These are phyloP conservation scores for Pristionchus maxplancki DNA, from an alignment of 2,888 invertebrate species.

Conservation along the genomic window DNA sequence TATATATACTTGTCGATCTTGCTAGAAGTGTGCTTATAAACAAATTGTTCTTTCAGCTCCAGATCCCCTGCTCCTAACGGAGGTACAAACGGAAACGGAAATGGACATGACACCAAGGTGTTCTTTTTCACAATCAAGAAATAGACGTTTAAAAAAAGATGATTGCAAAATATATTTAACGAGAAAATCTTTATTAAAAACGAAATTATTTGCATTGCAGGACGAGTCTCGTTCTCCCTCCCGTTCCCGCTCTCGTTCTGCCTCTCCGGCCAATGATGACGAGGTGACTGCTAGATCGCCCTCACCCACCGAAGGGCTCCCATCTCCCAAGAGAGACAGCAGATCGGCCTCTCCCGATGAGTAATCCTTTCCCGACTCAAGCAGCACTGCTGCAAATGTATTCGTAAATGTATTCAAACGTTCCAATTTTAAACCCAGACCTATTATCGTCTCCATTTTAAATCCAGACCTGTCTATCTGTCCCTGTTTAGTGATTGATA, in stretches of 20 bases:
- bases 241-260: constrained; percentile 23
- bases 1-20: background rate
- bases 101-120: constrained; percentile 25
- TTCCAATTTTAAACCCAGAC: background rate
- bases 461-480: background rate
- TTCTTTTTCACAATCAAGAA: too few species aligned
- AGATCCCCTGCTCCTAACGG: background rate
- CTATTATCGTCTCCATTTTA: background rate
- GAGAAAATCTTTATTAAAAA: background rate
- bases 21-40: background rate
- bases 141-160: too few species aligned
- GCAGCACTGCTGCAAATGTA: background rate
- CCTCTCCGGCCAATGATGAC: constrained; percentile 32
- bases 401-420: constrained; percentile 37
- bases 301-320: background rate
- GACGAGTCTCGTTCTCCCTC: constrained; percentile 47
- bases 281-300: background rate
- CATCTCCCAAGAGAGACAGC: constrained; percentile 36
- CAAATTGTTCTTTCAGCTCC: background rate
- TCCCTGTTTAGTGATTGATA: constrained; percentile 17
- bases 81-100: background rate
- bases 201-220: background rate
- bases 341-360: constrained; percentile 27
- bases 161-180: background rate
- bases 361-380: background rate